Conservation (phyloP, 2,113 vertebrate species). For the Rhinolophus sinicus region DNA sequence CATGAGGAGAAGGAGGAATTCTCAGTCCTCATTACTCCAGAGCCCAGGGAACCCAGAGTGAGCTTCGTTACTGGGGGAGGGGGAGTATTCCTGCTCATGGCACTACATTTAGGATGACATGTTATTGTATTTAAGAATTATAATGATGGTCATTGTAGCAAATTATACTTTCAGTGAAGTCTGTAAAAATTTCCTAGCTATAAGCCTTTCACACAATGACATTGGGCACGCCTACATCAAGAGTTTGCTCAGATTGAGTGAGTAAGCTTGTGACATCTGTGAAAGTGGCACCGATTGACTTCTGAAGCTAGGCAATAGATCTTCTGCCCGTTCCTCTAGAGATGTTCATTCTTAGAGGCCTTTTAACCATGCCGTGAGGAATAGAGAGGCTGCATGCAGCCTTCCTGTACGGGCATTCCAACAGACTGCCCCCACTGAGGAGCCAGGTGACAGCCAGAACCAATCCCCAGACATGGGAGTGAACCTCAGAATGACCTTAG, state of each 20-base stretch:
- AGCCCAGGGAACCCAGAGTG: no score
- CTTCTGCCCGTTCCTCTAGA: not conserved
- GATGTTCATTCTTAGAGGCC: not conserved
- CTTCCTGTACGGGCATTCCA: accelerated
- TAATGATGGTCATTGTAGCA: not conserved
- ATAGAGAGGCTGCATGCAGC: not conserved
- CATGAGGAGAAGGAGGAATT: not conserved
- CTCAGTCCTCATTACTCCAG: no score
- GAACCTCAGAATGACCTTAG: not conserved
- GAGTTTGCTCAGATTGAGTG: not conserved
- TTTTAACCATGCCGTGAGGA: not conserved
- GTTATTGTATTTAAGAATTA: no score
- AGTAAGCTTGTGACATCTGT: not conserved
- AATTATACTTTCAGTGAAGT: not conserved
- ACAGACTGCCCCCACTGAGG: not conserved
- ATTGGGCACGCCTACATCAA: not conserved
- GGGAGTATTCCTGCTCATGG: no score
- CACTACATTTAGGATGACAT: no score
- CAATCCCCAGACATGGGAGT: not conserved
- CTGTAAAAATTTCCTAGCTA: no score
- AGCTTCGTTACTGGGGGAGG: not conserved
- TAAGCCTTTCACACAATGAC: not conserved
- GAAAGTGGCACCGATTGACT: not conserved
- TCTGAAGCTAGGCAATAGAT: not conserved
- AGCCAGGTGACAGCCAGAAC: not conserved